Conservation (phyloP, 2,113 vertebrate genomes). For the Riparia riparia region DNA sequence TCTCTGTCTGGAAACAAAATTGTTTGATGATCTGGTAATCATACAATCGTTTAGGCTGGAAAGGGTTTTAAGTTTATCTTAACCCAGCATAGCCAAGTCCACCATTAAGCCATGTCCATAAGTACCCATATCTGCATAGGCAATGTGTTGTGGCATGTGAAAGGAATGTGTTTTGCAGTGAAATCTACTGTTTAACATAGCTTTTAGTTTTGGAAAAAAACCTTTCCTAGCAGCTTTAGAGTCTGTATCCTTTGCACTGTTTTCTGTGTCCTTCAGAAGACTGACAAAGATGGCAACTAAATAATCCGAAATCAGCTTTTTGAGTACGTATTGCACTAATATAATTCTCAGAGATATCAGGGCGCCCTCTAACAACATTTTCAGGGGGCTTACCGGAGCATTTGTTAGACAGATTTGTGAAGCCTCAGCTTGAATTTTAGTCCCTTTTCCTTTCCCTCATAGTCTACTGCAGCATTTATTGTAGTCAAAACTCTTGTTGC, state of each 20-base stretch:
- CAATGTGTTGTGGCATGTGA: accelerated
- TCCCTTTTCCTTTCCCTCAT: background rate
- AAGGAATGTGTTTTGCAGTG: background rate
- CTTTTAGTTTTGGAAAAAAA: background rate
- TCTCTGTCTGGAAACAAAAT: background rate
- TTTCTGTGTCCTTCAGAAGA: background rate
- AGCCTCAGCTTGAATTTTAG: background rate
- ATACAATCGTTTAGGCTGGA: background rate
- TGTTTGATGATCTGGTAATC: background rate
- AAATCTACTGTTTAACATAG: background rate
- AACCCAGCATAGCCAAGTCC: background rate
- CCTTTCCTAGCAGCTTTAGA: background rate
- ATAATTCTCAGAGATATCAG: background rate
- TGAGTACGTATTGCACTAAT: background rate
- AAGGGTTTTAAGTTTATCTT: background rate
- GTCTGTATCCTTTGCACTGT: background rate
- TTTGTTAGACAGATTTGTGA: background rate
- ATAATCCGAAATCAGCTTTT: background rate
- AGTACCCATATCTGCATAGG: background rate
- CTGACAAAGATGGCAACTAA: background rate
- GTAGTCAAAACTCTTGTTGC: background rate
- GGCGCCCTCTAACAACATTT: background rate
- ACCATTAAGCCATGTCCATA: background rate
- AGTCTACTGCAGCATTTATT: background rate
- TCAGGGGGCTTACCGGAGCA: background rate